A percentile compares a stretch with the other conserved stretches of the same genome.
phyloP scores from a whole-genome alignment of 2,113 vertebrate species.

The Dinomys branickii region DNA sequence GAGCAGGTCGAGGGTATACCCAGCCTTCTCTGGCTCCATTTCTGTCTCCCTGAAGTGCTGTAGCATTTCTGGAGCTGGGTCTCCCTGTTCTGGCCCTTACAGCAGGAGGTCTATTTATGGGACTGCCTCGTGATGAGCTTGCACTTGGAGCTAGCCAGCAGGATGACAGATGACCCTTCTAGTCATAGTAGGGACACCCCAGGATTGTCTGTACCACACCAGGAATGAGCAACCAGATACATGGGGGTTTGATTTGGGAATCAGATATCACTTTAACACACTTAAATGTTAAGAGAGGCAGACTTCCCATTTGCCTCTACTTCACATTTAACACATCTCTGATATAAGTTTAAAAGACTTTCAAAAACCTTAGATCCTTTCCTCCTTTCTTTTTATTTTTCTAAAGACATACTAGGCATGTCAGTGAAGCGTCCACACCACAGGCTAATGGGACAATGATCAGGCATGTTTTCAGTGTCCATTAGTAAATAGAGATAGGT shows the following conservation, averaged over 20 bases:
- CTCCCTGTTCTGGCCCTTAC: slow-evolving; percentile 14
- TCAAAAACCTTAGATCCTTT: neutral
- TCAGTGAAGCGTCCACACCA: neutral
- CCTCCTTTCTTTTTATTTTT: neutral
- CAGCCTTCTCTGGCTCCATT: neutral
- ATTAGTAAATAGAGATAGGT: neutral
- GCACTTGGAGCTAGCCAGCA: neutral
- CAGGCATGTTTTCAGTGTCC: neutral
- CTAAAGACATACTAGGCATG: neutral
- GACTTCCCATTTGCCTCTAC: slow-evolving; percentile 17
- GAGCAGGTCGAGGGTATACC: neutral
- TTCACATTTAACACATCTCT: neutral
- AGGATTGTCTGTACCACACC: slow-evolving; percentile 51
- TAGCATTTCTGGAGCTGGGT: slow-evolving; percentile 4
- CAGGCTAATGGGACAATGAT: slow-evolving; percentile 44
- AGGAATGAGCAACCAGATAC: slow-evolving; percentile 57
- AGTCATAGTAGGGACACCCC: slow-evolving; percentile 28
- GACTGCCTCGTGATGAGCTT: slow-evolving; percentile 55
- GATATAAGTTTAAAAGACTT: slow-evolving; percentile 25
- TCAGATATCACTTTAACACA: neutral
- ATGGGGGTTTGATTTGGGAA: neutral
- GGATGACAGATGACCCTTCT: slow-evolving; percentile 51
- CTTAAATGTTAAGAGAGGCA: neutral
- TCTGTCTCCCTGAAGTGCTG: neutral
- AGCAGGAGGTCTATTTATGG: slow-evolving; percentile 64